A percentile compares a stretch with the other conserved stretches of the same genome.
These are phyloP conservation scores for Varecia variegata DNA, from an alignment of 2,797 vertebrate genomes.

Conservation along the genomic window DNA sequence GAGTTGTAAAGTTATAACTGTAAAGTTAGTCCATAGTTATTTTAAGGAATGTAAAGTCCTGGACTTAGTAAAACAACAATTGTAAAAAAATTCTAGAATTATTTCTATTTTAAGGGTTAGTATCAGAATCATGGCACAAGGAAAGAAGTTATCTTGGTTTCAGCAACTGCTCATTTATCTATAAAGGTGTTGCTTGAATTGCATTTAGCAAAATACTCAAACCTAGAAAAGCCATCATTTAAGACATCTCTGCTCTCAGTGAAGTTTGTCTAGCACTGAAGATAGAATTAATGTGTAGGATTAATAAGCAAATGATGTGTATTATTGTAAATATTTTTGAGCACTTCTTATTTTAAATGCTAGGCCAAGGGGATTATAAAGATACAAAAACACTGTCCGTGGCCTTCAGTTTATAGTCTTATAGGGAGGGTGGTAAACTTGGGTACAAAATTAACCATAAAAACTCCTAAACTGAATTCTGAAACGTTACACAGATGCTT, in stretches of 20 bases:
- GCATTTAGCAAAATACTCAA: neutral
- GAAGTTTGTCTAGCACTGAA: slow-evolving; percentile 7
- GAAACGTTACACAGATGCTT: neutral
- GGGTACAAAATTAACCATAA: neutral
- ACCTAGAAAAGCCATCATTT: neutral
- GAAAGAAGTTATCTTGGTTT: slow-evolving; percentile 17
- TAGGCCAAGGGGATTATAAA: neutral
- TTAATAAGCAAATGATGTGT: neutral
- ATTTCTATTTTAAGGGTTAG: neutral
- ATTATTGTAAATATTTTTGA: neutral
- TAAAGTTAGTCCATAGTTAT: neutral
- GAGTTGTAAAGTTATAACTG: neutral
- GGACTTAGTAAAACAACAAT: neutral
- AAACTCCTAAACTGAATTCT: neutral
- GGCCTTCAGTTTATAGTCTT: neutral
- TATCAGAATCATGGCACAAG: neutral
- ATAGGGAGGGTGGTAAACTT: neutral
- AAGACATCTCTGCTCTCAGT: neutral
- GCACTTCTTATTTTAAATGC: neutral
- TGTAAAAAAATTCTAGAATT: neutral
- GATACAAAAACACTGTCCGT: neutral
- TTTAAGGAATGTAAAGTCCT: neutral
- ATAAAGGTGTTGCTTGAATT: neutral
- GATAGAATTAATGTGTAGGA: neutral
- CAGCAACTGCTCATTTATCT: neutral